Conservation (phyloP, 2,113 vertebrate genomes). For the Oceanodroma tethys region DNA sequence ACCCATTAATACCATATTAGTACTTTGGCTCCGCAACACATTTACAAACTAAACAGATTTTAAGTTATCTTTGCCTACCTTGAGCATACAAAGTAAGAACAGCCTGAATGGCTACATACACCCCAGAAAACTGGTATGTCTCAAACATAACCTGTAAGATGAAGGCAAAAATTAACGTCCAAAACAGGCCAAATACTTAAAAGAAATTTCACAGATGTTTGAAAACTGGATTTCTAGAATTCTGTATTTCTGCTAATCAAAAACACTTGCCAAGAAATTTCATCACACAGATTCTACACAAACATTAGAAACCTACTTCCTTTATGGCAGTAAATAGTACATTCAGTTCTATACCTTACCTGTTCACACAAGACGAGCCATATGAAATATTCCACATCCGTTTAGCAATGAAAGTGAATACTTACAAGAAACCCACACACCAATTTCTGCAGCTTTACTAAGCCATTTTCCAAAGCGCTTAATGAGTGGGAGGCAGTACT, state of each 20-base stretch:
- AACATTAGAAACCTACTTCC: background rate
- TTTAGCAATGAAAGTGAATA: background rate
- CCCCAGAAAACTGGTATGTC: constrained; percentile 94
- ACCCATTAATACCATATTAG: background rate
- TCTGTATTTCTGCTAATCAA: background rate
- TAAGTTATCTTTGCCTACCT: constrained; percentile 77
- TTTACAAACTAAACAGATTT: background rate
- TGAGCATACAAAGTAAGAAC: constrained; percentile 97
- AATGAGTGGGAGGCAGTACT: background rate
- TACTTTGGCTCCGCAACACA: background rate
- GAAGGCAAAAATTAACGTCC: constrained; percentile 20
- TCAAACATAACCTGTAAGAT: constrained; percentile 95
- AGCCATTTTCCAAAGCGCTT: background rate
- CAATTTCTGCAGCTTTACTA: background rate
- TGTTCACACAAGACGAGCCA: background rate
- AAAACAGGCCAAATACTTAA: background rate
- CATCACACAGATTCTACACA: background rate
- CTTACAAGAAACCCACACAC: background rate
- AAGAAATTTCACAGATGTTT: background rate
- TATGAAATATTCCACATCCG: background rate
- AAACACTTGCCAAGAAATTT: background rate
- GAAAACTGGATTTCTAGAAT: background rate
- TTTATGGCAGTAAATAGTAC: background rate
- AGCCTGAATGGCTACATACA: constrained; percentile 97
- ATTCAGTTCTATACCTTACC: background rate